Base-by-base conservation (phyloP, 2,113 vertebrate species). In the Pelusios castaneus region DNA sequence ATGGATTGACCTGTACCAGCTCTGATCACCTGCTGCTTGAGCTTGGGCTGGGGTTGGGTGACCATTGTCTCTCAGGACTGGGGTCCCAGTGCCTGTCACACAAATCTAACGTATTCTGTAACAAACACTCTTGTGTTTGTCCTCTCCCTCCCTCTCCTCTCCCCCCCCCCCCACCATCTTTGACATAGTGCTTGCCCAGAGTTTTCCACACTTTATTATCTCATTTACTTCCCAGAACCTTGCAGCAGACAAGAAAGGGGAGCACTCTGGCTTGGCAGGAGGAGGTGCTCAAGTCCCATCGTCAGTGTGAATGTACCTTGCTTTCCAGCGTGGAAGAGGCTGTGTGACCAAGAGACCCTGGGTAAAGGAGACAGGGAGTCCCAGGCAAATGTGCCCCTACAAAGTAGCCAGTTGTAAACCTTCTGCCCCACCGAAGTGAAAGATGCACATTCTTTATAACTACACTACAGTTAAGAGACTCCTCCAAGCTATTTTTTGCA, bases 201-300 rank as follows among this genome's bases (percentile, higher is more conserved):
- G 60, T 67, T 67, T n/a, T 67, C 34, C 17, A n/a, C 17, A n/a
- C 16, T 67, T n/a, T 79, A 8, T 47, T 82, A 0, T 21, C 2
- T 43, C 41, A 8, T 16, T 55, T 10, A 12, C 0, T 13, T 58
- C 22, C 54, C n/a, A 0, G 31, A 67, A 47, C 4, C 29, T 55
- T 31, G 31, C 54, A 3, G 19, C 22, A 19, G 29, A 10, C 4
- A 10, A 4, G 29, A 27, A 22, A 22, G 29, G 8, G 29, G 31
- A 27, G 13, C 2, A 4, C 31, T 55, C 11, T 70, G 34, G 14
- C 27, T 77, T 17, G 43, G 38, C 70, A 75, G 24, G 70, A 75
- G 38, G 22, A 75, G 63, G 34, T 67, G 63, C 17, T 34, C n/a
- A 43, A 75, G 38, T 73, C 38, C 67, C 8, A 38, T 38, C 17